A percentile compares a stretch with the other conserved stretches of the same genome.
Evolutionary conservation across 2,797 vertebrate genomes (phyloP).

Genomic region (Enteromius afrohamiltoni): DNA sequence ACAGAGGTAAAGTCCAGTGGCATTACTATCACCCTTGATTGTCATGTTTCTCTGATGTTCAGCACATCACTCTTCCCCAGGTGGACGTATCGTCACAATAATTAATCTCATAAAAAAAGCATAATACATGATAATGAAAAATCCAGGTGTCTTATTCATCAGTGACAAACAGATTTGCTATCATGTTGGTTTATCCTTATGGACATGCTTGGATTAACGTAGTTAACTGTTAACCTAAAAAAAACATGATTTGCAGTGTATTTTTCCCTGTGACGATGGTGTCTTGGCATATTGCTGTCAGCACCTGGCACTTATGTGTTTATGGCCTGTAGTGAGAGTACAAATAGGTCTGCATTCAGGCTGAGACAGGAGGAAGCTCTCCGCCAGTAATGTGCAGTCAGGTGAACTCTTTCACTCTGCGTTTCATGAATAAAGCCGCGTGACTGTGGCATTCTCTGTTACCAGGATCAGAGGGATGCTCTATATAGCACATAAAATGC

Average conservation of each 20-base stretch:
- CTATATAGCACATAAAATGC: not conserved
- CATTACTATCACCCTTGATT: too few species aligned
- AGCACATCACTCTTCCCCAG: not conserved
- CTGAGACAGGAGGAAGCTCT: slow-evolving; percentile 30
- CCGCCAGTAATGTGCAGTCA: slow-evolving; percentile 46
- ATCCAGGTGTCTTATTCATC: not conserved
- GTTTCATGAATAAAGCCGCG: slow-evolving; percentile 57
- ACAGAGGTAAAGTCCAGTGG: slow-evolving; percentile 78
- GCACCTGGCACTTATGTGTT: slow-evolving; percentile 13
- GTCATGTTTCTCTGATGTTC: not conserved
- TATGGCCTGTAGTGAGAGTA: slow-evolving; percentile 26
- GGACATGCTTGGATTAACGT: not conserved
- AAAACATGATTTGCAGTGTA: not conserved
- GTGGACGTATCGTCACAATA: not conserved
- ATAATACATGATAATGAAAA: not conserved
- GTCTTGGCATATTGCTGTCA: slow-evolving; percentile 21
- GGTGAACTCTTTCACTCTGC: slow-evolving; percentile 48
- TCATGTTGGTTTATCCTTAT: not conserved
- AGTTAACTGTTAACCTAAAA: not conserved
- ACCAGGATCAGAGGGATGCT: slow-evolving; percentile 5
- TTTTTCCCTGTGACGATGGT: not conserved
- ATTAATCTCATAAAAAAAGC: not conserved
- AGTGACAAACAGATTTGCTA: not conserved
- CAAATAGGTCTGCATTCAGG: slow-evolving; percentile 38
- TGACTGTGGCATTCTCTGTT: slow-evolving; percentile 14